Conservation (phyloP, 2,113 vertebrate genomes). For the Cottus gobio region DNA sequence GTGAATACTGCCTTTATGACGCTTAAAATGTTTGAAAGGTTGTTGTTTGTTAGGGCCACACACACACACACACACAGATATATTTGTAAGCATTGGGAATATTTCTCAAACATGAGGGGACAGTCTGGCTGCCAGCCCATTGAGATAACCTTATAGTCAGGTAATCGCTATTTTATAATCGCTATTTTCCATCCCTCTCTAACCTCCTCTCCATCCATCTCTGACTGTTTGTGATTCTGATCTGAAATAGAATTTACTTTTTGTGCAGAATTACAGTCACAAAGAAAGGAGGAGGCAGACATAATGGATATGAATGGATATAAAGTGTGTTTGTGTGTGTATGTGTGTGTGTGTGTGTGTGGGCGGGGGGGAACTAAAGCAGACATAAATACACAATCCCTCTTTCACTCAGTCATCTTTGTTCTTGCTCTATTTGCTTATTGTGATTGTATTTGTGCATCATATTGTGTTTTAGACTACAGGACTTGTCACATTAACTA, state of each 20-base stretch:
- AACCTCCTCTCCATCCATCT: conserved; percentile 59
- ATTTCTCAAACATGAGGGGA: conserved; percentile 44
- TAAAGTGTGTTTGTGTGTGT: conserved; percentile 2
- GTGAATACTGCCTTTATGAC: background rate
- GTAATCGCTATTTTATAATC: conserved; percentile 75
- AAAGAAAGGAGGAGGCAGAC: conserved; percentile 31
- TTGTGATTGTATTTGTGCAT: background rate
- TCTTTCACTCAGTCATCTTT: no score
- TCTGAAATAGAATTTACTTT: conserved; percentile 66
- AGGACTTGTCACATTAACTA: background rate
- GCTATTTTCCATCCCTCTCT: conserved; percentile 47
- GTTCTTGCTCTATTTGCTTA: no score
- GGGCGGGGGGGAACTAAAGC: background rate
- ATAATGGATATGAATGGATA: conserved; percentile 50
- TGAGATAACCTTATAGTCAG: conserved; percentile 63
- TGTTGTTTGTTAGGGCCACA: background rate
- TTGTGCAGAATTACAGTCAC: conserved; percentile 49
- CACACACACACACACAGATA: background rate
- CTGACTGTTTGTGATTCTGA: conserved; percentile 54
- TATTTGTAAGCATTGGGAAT: conserved; percentile 26
- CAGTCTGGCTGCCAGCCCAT: conserved; percentile 53
- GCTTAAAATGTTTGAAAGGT: background rate
- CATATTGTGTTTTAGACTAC: background rate
- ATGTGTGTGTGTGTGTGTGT: conserved; percentile 1
- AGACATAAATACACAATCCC: no score